Evolutionary conservation across 2,113 vertebrate genomes (phyloP).

Genomic region (Serranochromis macrocephalus): DNA sequence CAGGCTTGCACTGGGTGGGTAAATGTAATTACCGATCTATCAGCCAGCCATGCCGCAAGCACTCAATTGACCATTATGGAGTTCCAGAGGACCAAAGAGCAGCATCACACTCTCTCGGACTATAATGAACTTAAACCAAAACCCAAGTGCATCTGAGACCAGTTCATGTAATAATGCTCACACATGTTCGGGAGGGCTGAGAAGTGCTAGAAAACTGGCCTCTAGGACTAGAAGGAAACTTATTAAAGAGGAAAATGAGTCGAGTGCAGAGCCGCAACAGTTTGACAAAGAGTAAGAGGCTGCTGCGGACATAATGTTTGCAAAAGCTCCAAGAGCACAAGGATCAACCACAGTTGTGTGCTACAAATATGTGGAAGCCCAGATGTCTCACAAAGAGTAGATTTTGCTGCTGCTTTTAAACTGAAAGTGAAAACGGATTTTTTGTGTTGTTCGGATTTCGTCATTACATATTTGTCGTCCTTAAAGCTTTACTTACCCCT

Average conservation of each 20-base stretch:
- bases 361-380: background rate
- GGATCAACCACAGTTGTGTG: background rate
- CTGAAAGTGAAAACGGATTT: background rate
- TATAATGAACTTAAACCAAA: slow-evolving; percentile 28
- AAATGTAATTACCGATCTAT: background rate
- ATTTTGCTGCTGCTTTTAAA: background rate
- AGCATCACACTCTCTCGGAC: background rate
- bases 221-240: background rate
- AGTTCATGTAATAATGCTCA: background rate
- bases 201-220: background rate
- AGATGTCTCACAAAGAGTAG: background rate
- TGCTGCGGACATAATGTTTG: background rate
- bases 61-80: background rate
- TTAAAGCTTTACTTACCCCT: background rate
- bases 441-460: background rate
- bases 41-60: background rate
- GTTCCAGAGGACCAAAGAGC: slow-evolving; percentile 3
- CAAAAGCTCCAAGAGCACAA: background rate
- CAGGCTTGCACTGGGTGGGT: background rate
- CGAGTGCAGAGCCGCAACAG: background rate
- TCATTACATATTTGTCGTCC: background rate
- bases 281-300: slow-evolving; percentile 26
- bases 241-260: background rate
- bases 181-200: background rate
- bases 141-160: background rate